Base-by-base conservation (phyloP, 2,113 vertebrate species). In the Lota lota region DNA sequence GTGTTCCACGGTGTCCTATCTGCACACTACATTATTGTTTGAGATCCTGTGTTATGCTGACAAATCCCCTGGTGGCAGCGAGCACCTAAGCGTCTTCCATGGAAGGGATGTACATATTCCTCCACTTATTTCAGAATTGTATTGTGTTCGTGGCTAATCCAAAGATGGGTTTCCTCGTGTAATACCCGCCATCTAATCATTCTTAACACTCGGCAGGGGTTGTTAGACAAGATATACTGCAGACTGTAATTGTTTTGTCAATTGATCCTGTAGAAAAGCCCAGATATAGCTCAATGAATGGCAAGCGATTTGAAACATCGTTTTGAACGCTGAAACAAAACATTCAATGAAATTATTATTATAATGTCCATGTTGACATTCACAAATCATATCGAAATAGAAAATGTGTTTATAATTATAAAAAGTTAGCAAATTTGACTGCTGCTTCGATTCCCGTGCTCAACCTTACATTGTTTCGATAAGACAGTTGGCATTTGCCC, bases 41-140 rank as follows among this genome's bases (percentile, higher is more conserved):
- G 87, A 89, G 88, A 91, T 89, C 87, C 87, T 87, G 79, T 90
- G 86, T 89, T 90, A 88, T 89, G 87, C 88, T 89, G 88, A 90
- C 88, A 90, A 91, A 90, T 90, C 90, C 89, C 82, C 90, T 89
- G 73, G 88, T 88, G 90, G 89, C 89, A 89, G 83, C 85, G 83
- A 78, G 90, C 89, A 90, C 85, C 88, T 88, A 83, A 89, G 87
- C 88, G 84, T 88, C 87, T 89, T 79, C 87, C 83, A 88, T 88
- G 83, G 84, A 89, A 88, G 81, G 85, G 88, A 88, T 85, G 83
- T 84, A 86, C 87, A 84, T 87, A 83, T 90, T 87, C 82, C 85
- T 88, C 78, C 81, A 88, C 88, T 91, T 89, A 87, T 88, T 89
- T 87, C 87, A 76, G 83, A 83, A 82, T 87, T 87, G 36, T 82